Evolutionary conservation across 2,113 vertebrate species (phyloP).

Genomic region (Oryzias javanicus): DNA sequence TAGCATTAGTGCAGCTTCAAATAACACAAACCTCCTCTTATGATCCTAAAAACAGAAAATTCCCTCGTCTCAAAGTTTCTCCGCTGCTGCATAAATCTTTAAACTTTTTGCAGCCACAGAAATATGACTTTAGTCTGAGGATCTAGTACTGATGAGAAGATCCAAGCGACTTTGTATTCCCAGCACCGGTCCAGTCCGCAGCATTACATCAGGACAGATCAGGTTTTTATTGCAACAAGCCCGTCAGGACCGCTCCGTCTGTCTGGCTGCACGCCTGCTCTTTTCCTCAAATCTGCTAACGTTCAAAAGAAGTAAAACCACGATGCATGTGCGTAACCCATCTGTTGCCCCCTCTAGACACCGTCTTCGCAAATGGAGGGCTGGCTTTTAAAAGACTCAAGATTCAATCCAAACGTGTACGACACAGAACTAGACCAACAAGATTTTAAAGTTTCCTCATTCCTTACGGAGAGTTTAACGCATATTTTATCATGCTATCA

Average conservation of each 20-base stretch:
- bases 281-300: no score
- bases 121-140: constrained; percentile 1
- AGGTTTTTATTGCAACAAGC: constrained; percentile 34
- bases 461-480: not conserved
- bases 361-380: not conserved
- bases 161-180: constrained; percentile 2
- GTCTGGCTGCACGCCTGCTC: constrained; percentile 8
- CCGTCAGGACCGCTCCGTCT: constrained; percentile 18
- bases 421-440: constrained; percentile 1
- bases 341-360: not conserved
- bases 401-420: not conserved
- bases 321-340: not conserved
- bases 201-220: constrained; percentile 38
- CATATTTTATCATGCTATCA: not conserved
- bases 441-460: no score
- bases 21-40: no score
- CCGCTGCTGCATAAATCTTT: not conserved
- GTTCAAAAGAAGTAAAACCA: not conserved
- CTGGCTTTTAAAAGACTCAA: not conserved
- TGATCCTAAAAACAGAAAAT: no score
- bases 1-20: no score
- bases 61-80: not conserved
- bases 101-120: not conserved
- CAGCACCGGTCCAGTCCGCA: constrained; percentile 6
- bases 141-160: constrained; percentile 17